Conservation (phyloP, 2,797 vertebrate genomes). For the Pantherophis alleghaniensis region DNA sequence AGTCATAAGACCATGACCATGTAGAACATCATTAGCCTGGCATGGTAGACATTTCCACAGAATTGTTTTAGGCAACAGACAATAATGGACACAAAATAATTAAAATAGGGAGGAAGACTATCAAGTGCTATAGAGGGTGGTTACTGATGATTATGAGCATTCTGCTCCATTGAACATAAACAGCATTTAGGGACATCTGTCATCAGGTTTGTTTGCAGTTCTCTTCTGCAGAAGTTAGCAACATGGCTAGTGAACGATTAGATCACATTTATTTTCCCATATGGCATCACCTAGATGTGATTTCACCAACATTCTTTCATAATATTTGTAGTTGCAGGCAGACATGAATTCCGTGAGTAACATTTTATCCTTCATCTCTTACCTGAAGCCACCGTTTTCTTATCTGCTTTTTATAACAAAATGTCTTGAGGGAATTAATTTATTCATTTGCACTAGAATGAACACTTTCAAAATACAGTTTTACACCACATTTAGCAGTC, state of each 20-base stretch:
- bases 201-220: neutral
- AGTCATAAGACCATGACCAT: neutral
- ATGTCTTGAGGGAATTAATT: neutral
- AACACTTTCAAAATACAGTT: constrained; percentile 19
- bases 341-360: neutral
- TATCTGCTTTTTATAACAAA: neutral
- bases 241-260: neutral
- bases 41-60: neutral
- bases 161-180: neutral
- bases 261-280: neutral
- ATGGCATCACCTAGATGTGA: neutral
- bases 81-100: neutral
- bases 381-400: neutral
- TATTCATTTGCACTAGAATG: neutral
- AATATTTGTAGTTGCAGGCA: neutral
- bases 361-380: neutral
- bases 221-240: neutral
- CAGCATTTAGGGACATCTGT: neutral
- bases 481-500: constrained; percentile 8
- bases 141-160: neutral
- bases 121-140: neutral
- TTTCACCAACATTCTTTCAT: neutral
- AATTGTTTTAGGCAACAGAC: neutral
- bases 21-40: neutral
- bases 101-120: neutral